Percentiles rank a stretch among this genome's conserved stretches.
phyloP scores from a whole-genome alignment of 2,113 vertebrate genomes.

The Muscicapa adusta region DNA sequence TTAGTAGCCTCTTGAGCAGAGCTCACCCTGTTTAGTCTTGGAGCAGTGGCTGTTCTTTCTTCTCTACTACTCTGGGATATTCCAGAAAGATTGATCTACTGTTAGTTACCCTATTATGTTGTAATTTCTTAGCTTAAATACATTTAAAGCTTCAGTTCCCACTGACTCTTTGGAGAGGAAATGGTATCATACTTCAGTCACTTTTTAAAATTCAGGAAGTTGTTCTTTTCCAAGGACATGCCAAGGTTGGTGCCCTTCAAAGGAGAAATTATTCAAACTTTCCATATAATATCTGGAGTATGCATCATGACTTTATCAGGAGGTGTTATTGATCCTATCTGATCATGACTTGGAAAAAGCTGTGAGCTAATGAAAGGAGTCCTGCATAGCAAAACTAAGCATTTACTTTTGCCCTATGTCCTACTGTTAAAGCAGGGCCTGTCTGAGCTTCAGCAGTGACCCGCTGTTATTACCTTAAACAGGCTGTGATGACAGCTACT shows the following conservation, averaged over 20 bases:
- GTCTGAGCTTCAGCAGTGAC: background rate
- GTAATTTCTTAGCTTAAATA: background rate
- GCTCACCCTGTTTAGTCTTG: background rate
- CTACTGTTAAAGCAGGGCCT: background rate
- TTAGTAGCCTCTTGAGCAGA: background rate
- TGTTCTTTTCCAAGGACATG: background rate
- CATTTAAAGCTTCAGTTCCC: background rate
- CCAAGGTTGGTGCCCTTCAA: background rate
- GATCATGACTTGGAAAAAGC: background rate
- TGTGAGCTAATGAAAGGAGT: background rate
- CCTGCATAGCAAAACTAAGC: background rate
- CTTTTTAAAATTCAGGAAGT: background rate
- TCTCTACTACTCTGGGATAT: background rate
- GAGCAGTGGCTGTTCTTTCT: background rate
- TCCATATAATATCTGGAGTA: background rate
- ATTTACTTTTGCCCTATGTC: background rate
- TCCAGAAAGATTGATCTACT: background rate
- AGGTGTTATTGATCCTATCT: background rate
- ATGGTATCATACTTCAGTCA: background rate
- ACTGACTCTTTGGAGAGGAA: background rate
- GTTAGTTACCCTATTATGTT: background rate
- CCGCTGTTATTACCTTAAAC: background rate
- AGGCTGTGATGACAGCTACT: slow-evolving; percentile 15
- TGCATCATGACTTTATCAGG: background rate
- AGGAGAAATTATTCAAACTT: slow-evolving; percentile 6